These are phyloP conservation scores for Argyresthia goedartella DNA, from an alignment of 2,888 invertebrate genomes.

Conservation along the genomic window DNA sequence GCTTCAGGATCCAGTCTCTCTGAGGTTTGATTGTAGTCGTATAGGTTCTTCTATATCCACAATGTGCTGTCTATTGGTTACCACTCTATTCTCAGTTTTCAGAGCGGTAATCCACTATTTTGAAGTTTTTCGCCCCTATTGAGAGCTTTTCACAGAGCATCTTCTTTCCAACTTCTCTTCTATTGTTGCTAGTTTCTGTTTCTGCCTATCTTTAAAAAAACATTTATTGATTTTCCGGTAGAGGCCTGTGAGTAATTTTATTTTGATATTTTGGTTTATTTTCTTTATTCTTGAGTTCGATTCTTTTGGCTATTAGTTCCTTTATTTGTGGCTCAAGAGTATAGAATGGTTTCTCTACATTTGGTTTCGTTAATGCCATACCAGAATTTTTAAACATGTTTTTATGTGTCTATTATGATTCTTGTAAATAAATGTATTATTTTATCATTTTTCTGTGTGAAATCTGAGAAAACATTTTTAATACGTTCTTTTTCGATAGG, in stretches of 20 bases:
- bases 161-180: constrained; percentile 2
- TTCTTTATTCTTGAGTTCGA: not conserved
- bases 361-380: not conserved
- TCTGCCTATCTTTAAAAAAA: too few species aligned
- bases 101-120: not conserved
- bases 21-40: not conserved
- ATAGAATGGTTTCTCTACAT: not conserved
- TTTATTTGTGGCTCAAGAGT: not conserved
- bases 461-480: not conserved
- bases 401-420: not conserved
- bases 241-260: not conserved
- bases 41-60: not conserved
- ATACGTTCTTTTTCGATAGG: not conserved
- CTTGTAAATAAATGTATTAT: not conserved
- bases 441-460: not conserved
- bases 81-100: not conserved
- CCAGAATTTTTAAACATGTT: not conserved
- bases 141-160: not conserved
- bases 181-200: not conserved
- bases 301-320: not conserved
- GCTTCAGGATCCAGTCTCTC: not conserved
- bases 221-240: constrained; percentile 1
- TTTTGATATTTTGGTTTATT: not conserved
- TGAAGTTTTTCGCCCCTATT: not conserved
- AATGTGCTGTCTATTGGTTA: too few species aligned